Conservation (phyloP, 2,797 vertebrate genomes). For the Bradypodion pumilum region DNA sequence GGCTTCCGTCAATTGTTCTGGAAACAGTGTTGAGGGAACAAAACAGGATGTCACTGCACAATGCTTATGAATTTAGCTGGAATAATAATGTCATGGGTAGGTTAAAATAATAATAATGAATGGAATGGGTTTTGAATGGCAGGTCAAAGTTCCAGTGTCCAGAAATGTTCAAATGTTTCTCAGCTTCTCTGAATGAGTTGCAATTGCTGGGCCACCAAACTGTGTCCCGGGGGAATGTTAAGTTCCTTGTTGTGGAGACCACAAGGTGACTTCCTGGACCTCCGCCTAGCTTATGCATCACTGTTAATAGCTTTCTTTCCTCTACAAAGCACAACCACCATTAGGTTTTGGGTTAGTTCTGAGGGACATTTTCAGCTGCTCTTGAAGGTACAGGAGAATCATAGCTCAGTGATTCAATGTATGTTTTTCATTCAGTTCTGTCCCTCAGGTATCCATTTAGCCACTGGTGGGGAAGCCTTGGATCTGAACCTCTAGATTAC, state of each 20-base stretch:
- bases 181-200: neutral
- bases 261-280: neutral
- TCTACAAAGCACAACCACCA: neutral
- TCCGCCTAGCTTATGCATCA: neutral
- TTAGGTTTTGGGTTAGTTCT: neutral
- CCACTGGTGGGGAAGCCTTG: neutral
- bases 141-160: constrained; percentile 28
- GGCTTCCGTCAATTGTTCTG: constrained; percentile 68
- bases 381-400: no score
- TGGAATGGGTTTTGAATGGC: constrained; percentile 53
- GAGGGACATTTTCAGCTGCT: neutral
- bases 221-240: no score
- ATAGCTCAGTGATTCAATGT: neutral
- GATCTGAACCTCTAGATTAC: neutral
- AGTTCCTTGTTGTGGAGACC: neutral
- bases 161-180: neutral
- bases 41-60: constrained; percentile 70
- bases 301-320: no score
- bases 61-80: constrained; percentile 57
- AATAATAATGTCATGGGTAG: constrained; percentile 51
- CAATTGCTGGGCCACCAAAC: neutral
- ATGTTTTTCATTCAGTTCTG: neutral
- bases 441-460: neutral
- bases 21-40: constrained; percentile 67
- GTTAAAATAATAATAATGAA: constrained; percentile 68